Conservation (phyloP, 1,140 invertebrate species). For the Stenopsyche tienmushanensis region DNA sequence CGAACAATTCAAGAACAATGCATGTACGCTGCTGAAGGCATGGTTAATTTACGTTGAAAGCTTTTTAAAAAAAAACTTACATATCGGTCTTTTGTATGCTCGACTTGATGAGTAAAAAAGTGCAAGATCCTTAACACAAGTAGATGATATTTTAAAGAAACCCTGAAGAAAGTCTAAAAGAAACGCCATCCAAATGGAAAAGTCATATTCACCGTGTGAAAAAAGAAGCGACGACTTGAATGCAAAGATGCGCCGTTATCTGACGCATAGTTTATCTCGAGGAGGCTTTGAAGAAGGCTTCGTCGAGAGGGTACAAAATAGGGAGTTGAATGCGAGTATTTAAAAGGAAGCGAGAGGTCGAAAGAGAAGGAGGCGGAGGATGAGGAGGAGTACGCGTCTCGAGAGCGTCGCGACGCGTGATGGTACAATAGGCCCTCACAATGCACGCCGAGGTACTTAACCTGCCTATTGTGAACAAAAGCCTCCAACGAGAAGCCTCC, state of each 20-base stretch:
- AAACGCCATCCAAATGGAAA: no score
- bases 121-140: no score
- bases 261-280: conserved; percentile 24
- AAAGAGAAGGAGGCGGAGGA: not conserved
- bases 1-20: no score
- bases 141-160: no score
- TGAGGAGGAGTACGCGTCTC: conserved; percentile 25
- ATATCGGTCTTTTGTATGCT: no score
- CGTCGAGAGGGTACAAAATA: not conserved
- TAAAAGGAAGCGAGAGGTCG: not conserved
- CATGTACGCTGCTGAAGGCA: no score
- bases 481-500: not conserved
- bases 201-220: no score
- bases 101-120: no score
- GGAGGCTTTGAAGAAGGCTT: conserved; percentile 4
- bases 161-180: no score
- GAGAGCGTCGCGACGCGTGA: conserved; percentile 36
- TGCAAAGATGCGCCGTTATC: not conserved
- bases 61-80: no score
- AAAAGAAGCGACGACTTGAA: not conserved
- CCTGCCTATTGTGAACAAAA: conserved; percentile 12
- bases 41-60: no score
- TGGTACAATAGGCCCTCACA: conserved; percentile 28
- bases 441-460: conserved; percentile 10
- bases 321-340: not conserved